Evolutionary conservation across 2,113 vertebrate genomes (phyloP), one percentile per base, ranked within the genome.

Genomic region (Ictidomys tridecemlineatus): DNA sequence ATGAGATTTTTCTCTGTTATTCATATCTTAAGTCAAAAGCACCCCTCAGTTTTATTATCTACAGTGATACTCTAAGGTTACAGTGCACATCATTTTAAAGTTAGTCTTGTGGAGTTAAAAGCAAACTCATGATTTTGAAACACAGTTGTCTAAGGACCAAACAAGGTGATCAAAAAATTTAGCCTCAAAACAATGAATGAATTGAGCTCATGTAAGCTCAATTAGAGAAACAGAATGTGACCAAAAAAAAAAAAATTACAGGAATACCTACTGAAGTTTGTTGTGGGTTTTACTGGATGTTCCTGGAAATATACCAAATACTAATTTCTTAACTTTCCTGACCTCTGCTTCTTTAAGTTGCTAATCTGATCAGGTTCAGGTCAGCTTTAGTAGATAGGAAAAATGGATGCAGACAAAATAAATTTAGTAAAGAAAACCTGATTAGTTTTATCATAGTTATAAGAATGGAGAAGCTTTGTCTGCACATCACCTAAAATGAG

Each of bases 11-110:
- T 61, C 85, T 97, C 85, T 97, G 94, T 92, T 74, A 58, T 48
- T 89, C 82, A 45, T 45, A 96, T 42, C 74, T 95, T 89, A 97
- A 61, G 93, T 97, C 93, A 95, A 99, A 99, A 99, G 99, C 99
- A 45, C 45, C 45, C 9, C 45, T 9, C 45, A 45, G 45, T 45
- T 45, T 45, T 45, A 45, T 45, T 45, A 45, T 45, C 8, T 45
- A 45, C 8, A 45, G 45, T 45, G 45, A 45, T 45, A 45, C 94
- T 97, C 94, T 95, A 97, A 97, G 94, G 93, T 98, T 97, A 97
- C 97, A 98, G 98, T 98, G 96, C 97, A 91, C 20, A n/a, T 97
- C 56, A 93, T 94, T 96, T 97, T 97, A 95, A 92, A 96, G 63
- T 97, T 42, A 93, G 88, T 96, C 89, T 91, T 96, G 58, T 3